Base-by-base conservation (phyloP, 2,888 invertebrate genomes). In the Folsomia manolachei region DNA sequence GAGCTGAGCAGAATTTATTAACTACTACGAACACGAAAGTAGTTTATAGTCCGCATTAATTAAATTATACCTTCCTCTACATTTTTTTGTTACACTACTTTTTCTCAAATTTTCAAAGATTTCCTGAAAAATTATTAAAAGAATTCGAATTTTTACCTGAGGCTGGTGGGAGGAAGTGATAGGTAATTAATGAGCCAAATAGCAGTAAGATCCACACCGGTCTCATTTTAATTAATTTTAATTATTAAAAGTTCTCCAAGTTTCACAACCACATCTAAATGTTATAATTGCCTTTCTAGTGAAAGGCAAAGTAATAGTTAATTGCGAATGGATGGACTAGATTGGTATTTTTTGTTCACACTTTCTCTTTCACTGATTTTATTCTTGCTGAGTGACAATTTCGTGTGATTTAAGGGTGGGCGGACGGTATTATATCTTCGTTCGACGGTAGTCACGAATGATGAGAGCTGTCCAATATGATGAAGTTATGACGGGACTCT, bases 121-220 rank as follows among this genome's bases (percentile, higher is more conserved):
- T n/a, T n/a, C n/a, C n/a, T n/a, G n/a, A n/a, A n/a, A n/a, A n/a
- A n/a, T n/a, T n/a, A n/a, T n/a, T n/a, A n/a, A n/a, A n/a, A n/a
- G n/a, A n/a, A n/a, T n/a, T n/a, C 4, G 14, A 14, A 56, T 18
- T 56, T 56, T 56, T 75, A 75, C 77, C 79, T 78, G 79, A 74
- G 65, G 75, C 78, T 72, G 75, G 77, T 71, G 78, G 76, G 77
- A 80, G 74, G 79, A 79, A 78, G 70, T 80, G 80, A 62, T 80
- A 79, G 63, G 78, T 77, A 56, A 80, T 75, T 61, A 80, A 74
- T 62, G 78, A 78, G 71, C 80, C 80, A 53, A 79, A 71, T 56
- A 80, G 74, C 69, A 79, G 75, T 67, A 80, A 75, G 71, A 77
- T 73, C 80, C 80, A 80, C 71, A 78, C 75, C 72, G 79, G 76